Evolutionary conservation across 1,140 invertebrate species (phyloP), one percentile per base, ranked within the genome.

Genomic region (Bombus breviceps): DNA sequence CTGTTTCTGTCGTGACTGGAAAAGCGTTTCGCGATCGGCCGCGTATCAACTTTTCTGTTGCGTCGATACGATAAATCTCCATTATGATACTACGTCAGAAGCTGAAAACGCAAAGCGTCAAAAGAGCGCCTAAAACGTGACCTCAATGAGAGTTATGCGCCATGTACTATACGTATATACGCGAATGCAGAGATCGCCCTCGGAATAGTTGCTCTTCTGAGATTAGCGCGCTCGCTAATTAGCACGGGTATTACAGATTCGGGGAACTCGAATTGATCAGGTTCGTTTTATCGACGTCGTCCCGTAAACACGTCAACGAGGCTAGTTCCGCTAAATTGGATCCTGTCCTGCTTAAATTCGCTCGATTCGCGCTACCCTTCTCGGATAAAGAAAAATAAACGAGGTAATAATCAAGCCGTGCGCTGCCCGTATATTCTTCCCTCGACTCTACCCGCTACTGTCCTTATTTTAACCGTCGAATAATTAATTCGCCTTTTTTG

Each of bases 171-270:
- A 62, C 0, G 28, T 62, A n/a, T 62, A 76, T 57, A 75, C 13
- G 47, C 66, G 18, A 32, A 34, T 37, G 12, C 28, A 15, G 71
- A 77, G 79, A 89, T 89, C 75, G 34, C 9, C 57, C 68, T 18
- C 28, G 62, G n/a, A 84, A 89, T 88, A 89, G 87, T 89, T 82
- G 68, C 64, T 76, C 64, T 83, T 77, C 87, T 80, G 75, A 89
- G 88, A 89, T 89, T 89, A 89, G 69, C 84, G 62, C 59, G 75
- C 37, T 59, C 64, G 88, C 84, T 89, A 89, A 89, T 89, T 89
- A 89, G 75, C 69, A 87, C 69, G 41, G 79, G 76, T 76, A 89
- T 89, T 89, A 80, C 83, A 86, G 83, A 80, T 83, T 75, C 79
- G 32, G 57, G 71, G 43, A 59, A 68, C 59, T 39, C 64, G 57